phyloP scores from a whole-genome alignment of 2,888 invertebrate species.

The Mesorhabditis sp. region DNA sequence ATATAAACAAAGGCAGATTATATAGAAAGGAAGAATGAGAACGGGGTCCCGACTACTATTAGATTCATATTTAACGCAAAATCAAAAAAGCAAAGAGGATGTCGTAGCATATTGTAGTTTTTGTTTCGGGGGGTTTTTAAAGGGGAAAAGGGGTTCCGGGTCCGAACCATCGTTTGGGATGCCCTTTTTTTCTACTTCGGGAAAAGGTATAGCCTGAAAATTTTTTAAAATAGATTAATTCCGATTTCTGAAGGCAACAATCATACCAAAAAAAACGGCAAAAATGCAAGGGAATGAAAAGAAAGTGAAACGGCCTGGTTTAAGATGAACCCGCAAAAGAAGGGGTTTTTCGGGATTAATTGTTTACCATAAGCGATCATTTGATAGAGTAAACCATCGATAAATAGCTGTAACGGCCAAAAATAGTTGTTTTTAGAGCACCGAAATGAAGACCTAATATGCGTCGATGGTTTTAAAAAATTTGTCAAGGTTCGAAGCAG shows the following conservation, averaged over 20 bases:
- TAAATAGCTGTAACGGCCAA: background rate
- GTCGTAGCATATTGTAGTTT: background rate
- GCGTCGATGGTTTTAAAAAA: background rate
- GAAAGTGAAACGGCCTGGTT: no score
- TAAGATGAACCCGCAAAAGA: no score
- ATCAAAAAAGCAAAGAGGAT: no score
- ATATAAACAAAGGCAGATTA: no score
- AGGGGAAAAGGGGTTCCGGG: background rate
- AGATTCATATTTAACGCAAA: no score
- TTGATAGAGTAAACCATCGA: background rate
- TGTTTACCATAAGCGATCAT: no score
- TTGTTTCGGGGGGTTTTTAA: background rate
- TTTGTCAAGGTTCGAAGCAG: no score
- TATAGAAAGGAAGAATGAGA: no score
- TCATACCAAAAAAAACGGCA: background rate
- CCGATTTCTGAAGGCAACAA: background rate
- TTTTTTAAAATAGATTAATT: background rate
- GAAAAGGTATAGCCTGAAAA: background rate
- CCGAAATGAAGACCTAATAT: background rate
- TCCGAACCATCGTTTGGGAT: background rate
- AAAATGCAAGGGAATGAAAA: no score
- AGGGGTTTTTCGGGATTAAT: no score
- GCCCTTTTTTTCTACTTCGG: background rate
- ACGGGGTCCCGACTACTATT: no score
- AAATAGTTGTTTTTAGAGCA: background rate